Percentiles rank a stretch among this genome's conserved stretches.
Evolutionary conservation across 53 echinoderm and acorn worm genomes (phyloP).

Genomic region (Echinometra lucunter): DNA sequence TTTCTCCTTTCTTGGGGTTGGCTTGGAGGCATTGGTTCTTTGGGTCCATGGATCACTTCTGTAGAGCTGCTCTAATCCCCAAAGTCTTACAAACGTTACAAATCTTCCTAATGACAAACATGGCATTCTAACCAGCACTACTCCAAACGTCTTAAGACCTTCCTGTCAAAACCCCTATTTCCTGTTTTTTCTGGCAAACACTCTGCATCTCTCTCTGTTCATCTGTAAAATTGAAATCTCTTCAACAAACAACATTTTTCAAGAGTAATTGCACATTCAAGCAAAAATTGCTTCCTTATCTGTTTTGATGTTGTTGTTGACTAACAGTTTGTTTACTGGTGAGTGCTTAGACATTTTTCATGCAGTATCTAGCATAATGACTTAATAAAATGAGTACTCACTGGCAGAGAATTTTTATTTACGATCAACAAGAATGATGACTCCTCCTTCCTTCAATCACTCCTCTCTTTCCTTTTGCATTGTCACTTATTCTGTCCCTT

Average conservation of each 20-base stretch:
- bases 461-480: background rate
- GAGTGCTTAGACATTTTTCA: background rate
- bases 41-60: constrained; percentile 24
- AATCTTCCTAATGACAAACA: constrained; percentile 44
- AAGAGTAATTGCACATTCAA: background rate
- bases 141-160: constrained; percentile 35
- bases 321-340: background rate
- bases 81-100: constrained; percentile 51
- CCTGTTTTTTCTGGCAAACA: constrained; percentile 16
- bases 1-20: background rate
- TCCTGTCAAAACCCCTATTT: constrained; percentile 14
- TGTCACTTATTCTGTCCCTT: background rate
- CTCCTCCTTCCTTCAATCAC: background rate
- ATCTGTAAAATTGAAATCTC: constrained; percentile 16
- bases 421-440: too few species aligned
- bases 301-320: background rate
- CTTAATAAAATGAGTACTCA: background rate
- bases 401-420: too few species aligned
- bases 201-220: background rate
- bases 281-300: background rate
- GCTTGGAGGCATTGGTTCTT: background rate
- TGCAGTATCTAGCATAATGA: background rate
- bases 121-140: background rate
- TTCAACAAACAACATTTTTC: constrained; percentile 15
- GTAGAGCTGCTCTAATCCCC: background rate